These are phyloP conservation scores for Myotis vivesi DNA, from an alignment of 2,797 vertebrate species.

Conservation along the genomic window DNA sequence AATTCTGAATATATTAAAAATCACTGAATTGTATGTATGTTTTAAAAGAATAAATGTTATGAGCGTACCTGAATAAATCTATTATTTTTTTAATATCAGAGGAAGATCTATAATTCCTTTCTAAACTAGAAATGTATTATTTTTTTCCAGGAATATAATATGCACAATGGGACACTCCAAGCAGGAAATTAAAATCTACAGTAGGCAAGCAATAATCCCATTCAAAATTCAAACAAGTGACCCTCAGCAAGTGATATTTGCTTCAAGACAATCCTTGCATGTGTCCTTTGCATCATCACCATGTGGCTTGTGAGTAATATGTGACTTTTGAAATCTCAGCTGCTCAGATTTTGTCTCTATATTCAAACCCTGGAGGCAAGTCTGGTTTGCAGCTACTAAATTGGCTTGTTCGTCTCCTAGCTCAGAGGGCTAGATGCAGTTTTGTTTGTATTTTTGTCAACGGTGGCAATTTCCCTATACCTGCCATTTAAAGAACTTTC, in stretches of 20 bases:
- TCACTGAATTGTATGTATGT: not conserved
- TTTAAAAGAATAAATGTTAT: not conserved
- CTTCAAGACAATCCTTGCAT: not conserved
- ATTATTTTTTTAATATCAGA: not conserved
- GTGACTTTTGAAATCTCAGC: not conserved
- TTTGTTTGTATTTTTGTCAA: not conserved
- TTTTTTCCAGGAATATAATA: conserved; percentile 21
- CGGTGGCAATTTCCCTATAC: not conserved
- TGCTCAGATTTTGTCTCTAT: not conserved
- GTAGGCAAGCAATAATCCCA: not conserved
- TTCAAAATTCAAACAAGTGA: not conserved
- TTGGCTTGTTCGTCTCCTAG: not conserved
- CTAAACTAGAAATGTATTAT: not conserved
- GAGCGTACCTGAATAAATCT: not conserved
- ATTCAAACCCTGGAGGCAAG: not conserved
- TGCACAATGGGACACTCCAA: not conserved
- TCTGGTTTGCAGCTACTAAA: not conserved
- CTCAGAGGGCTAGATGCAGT: not conserved
- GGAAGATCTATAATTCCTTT: not conserved
- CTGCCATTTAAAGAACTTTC: not conserved
- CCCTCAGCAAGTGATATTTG: not conserved
- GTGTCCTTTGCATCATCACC: not conserved
- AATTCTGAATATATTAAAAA: not conserved
- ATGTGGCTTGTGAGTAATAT: not conserved
- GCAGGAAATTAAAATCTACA: conserved; percentile 56